These are phyloP conservation scores for Micromussa lordhowensis DNA, from an alignment of 92 coral and sea anemone genomes.

Conservation along the genomic window DNA sequence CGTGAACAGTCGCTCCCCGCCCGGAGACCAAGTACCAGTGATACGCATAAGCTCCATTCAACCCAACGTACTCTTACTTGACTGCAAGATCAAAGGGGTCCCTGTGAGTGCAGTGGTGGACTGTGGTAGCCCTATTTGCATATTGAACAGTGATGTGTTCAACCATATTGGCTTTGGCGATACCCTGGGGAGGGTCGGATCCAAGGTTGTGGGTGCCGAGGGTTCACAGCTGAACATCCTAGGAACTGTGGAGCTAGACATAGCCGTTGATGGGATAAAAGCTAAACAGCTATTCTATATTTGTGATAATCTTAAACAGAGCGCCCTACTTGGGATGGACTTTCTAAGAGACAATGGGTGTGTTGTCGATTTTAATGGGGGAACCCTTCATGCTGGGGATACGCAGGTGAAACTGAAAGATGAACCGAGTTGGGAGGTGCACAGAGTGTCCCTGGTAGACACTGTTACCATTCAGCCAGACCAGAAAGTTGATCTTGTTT, in stretches of 20 bases:
- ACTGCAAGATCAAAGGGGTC: constrained; percentile 6
- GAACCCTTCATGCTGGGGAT: too few species aligned
- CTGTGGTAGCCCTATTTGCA: constrained; percentile 38
- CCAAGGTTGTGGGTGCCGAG: constrained; percentile 49
- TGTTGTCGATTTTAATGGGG: too few species aligned
- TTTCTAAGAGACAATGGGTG: too few species aligned
- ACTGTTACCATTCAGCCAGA: constrained; percentile 32
- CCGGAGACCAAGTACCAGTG: constrained; percentile 34
- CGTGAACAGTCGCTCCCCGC: constrained; percentile 22
- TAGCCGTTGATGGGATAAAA: constrained; percentile 9
- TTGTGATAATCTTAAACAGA: constrained; percentile 22
- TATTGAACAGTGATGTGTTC: background rate
- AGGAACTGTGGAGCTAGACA: constrained; percentile 40
- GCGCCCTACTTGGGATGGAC: too few species aligned
- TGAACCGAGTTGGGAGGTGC: constrained; percentile 44
- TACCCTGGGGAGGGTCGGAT: constrained; percentile 17
- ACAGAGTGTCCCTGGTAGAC: background rate
- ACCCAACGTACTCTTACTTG: constrained; percentile 1
- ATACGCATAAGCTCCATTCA: constrained; percentile 36
- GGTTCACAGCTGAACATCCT: constrained; percentile 30
- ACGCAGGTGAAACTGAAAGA: constrained; percentile 8
- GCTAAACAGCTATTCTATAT: constrained; percentile 39
- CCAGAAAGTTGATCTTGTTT: constrained; percentile 11
- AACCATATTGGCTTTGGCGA: constrained; percentile 2
- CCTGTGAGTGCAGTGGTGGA: constrained; percentile 28